These are phyloP conservation scores for Athrips mouffetella DNA, from an alignment of 2,888 invertebrate genomes.

Conservation along the genomic window DNA sequence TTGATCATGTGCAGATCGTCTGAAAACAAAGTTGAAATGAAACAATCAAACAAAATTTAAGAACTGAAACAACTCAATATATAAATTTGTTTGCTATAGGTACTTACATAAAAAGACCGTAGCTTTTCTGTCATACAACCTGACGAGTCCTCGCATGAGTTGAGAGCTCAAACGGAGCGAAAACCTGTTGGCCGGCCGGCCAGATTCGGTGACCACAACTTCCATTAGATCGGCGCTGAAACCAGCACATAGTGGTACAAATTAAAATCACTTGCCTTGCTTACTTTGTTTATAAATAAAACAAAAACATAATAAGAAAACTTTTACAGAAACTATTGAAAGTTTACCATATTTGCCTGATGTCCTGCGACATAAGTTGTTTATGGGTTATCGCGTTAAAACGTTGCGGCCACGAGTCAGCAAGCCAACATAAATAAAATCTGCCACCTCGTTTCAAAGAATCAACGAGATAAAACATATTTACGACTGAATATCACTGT, in stretches of 20 bases:
- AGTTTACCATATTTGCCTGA: constrained; percentile 57
- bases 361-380: constrained; percentile 63
- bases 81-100: not conserved
- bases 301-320: no score
- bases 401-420: constrained; percentile 65
- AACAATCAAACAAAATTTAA: not conserved
- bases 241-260: no score
- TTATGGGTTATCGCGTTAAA: constrained; percentile 58
- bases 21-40: constrained; percentile 31
- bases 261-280: no score
- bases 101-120: constrained; percentile 49
- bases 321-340: not conserved
- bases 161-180: constrained; percentile 66
- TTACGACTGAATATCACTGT: constrained; percentile 11
- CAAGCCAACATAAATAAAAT: constrained; percentile 69
- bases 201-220: constrained; percentile 61
- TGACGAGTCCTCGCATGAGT: constrained; percentile 57
- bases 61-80: not conserved
- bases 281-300: no score
- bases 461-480: constrained; percentile 65
- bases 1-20: constrained; percentile 64
- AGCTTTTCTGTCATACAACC: constrained; percentile 60
- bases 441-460: constrained; percentile 60
- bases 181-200: constrained; percentile 55
- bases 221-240: constrained; percentile 56